Evolutionary conservation across 2,113 vertebrate species (phyloP).

Genomic region (Thomomys bottae): DNA sequence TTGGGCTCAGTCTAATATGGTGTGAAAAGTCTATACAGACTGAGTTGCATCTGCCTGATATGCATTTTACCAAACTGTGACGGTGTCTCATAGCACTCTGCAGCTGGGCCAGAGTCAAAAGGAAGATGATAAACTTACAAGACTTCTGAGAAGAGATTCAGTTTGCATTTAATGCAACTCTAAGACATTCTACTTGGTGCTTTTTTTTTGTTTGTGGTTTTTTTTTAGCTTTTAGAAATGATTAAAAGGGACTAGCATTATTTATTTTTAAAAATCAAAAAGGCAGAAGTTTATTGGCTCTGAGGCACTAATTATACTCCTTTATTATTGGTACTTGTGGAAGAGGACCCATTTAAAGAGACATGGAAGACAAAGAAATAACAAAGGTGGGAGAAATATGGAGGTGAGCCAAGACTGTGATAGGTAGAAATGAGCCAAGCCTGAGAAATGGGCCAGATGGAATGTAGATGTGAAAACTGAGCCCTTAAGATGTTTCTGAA

Average conservation of each 20-base stretch:
- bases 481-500: too few relatives aligned
- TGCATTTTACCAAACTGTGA: neutral
- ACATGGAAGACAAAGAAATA: too few relatives aligned
- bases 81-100: neutral
- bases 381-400: too few relatives aligned
- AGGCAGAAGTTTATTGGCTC: neutral
- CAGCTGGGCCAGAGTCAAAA: neutral
- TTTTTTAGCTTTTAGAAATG: neutral
- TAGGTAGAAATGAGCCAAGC: too few relatives aligned
- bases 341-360: too few relatives aligned
- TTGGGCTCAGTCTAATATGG: neutral
- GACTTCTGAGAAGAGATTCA: constrained; percentile 52
- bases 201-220: too few relatives aligned
- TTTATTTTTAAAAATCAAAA: neutral
- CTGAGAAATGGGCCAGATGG: too few relatives aligned
- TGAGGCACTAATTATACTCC: constrained; percentile 35
- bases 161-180: neutral
- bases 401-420: too few relatives aligned
- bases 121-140: constrained; percentile 47
- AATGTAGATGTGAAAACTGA: too few relatives aligned
- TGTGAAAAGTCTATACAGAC: constrained; percentile 1
- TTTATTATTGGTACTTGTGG: constrained; percentile 21
- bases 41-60: neutral
- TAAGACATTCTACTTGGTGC: neutral
- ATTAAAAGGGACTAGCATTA: neutral